Conservation (phyloP, 2,113 vertebrate genomes). For the Cottus gobio region DNA sequence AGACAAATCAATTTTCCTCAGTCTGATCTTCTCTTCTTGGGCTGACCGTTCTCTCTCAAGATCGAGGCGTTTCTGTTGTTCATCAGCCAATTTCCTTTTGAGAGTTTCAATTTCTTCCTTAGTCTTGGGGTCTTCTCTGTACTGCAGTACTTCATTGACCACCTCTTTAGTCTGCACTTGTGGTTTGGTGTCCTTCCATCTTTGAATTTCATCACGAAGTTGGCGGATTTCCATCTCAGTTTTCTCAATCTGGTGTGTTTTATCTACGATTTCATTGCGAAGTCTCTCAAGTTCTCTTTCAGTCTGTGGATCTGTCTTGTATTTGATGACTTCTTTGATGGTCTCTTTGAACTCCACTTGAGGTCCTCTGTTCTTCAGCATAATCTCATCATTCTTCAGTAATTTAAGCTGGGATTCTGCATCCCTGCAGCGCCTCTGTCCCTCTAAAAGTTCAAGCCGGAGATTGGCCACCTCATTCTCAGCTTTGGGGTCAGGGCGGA, state of each 20-base stretch:
- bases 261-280: slow-evolving; percentile 94
- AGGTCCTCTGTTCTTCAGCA: slow-evolving; percentile 88
- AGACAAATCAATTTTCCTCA: slow-evolving; percentile 91
- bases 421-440: slow-evolving; percentile 88
- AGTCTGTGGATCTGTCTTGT: slow-evolving; percentile 93
- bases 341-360: slow-evolving; percentile 93
- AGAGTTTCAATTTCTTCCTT: slow-evolving; percentile 91
- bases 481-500: slow-evolving; percentile 94
- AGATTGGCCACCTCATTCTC: slow-evolving; percentile 94
- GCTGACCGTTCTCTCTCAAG: slow-evolving; percentile 86
- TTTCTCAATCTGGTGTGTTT: slow-evolving; percentile 90
- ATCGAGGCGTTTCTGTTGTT: slow-evolving; percentile 92
- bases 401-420: slow-evolving; percentile 88
- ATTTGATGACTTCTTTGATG: slow-evolving; percentile 97
- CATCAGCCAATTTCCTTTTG: slow-evolving; percentile 88
- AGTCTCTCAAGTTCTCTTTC: slow-evolving; percentile 92
- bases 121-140: slow-evolving; percentile 94
- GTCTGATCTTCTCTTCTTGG: slow-evolving; percentile 89
- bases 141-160: slow-evolving; percentile 93
- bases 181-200: slow-evolving; percentile 91
- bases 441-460: slow-evolving; percentile 93
- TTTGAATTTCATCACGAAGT: slow-evolving; percentile 92
- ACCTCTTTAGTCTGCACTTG: slow-evolving; percentile 95
- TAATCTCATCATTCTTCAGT: slow-evolving; percentile 86
- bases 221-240: slow-evolving; percentile 93